These are phyloP conservation scores for Sinotaia quadrata DNA, from an alignment of 2,888 invertebrate genomes.

Conservation along the genomic window DNA sequence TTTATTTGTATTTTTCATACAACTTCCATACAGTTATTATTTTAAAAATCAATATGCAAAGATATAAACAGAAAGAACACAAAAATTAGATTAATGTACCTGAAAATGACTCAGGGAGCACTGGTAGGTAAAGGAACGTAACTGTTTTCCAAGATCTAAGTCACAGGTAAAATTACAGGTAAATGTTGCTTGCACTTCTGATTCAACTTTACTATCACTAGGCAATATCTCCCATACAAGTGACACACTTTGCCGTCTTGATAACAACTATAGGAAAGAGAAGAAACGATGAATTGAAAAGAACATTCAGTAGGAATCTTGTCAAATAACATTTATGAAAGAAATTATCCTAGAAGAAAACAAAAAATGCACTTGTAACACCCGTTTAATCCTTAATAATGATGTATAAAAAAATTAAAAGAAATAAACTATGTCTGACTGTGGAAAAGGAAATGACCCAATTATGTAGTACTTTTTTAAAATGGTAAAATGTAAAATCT, in stretches of 20 bases:
- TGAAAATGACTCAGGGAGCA: slow-evolving; percentile 88
- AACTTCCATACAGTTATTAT: too few relatives aligned
- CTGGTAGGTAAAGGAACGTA: slow-evolving; percentile 76
- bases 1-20: too few relatives aligned
- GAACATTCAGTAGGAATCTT: background rate
- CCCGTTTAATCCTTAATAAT: too few relatives aligned
- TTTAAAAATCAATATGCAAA: too few relatives aligned
- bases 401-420: too few relatives aligned
- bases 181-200: slow-evolving; percentile 76
- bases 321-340: background rate
- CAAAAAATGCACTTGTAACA: too few relatives aligned
- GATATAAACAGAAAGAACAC: background rate
- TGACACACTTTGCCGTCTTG: slow-evolving; percentile 83
- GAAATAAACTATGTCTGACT: too few relatives aligned
- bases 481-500: too few relatives aligned
- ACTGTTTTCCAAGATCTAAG: slow-evolving; percentile 48
- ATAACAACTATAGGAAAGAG: slow-evolving; percentile 77
- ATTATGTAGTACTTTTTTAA: too few relatives aligned
- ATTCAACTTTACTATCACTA: slow-evolving; percentile 45
- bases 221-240: slow-evolving; percentile 86
- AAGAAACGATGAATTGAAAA: background rate
- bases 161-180: slow-evolving; percentile 76
- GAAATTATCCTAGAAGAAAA: too few relatives aligned
- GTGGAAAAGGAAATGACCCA: too few relatives aligned
- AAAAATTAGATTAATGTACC: slow-evolving; percentile 71